Evolutionary conservation across 2,797 vertebrate genomes (phyloP), one percentile per base, ranked within the genome.

Genomic region (Coilia nasus): DNA sequence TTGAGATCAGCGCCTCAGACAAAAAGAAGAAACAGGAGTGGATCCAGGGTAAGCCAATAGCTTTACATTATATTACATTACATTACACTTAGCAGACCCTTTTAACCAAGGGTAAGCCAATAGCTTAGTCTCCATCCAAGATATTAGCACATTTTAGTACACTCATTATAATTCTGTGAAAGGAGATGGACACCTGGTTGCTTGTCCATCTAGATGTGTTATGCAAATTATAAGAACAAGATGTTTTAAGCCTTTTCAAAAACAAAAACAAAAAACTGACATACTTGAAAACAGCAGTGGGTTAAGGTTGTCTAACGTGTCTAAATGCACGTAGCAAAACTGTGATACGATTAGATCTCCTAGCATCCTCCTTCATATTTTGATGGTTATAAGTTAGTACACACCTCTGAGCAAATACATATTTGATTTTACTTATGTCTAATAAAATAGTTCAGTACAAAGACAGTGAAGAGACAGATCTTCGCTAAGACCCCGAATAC

Each of bases 1-100:
- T 97, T 92, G 98, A 99, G 92, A 98, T 99, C 92, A 99, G 96
- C 71, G 98, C 96, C 2, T 98, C 98, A 0, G 98, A 99, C 93
- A 99, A 98, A 92, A 99, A 99, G 95, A 99, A 98, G 94, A 99
- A 97, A 86, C 98, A 98, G 91, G 98, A 99, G 88, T 99, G 98
- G 98, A 98, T 99, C 90, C 98, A 99, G 93, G 97, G 98, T 99
- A 91, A 94, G 92, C 62, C 80, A 21, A 83, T 7, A 15, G 64
- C 15, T 31, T 17, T 3, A 2, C 5, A 41, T 41, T 41, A 41
- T 41, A 41, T 41, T 41, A 41, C n/a, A n/a, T n/a, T n/a, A n/a
- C n/a, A n/a, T n/a, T n/a, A n/a, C n/a, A n/a, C n/a, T n/a, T n/a
- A n/a, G n/a, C n/a, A n/a, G n/a, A n/a, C n/a, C n/a, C n/a, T n/a